Evolutionary conservation across 2,113 vertebrate species (phyloP), one percentile per base, ranked within the genome.

Genomic region (Tamias sibiricus): DNA sequence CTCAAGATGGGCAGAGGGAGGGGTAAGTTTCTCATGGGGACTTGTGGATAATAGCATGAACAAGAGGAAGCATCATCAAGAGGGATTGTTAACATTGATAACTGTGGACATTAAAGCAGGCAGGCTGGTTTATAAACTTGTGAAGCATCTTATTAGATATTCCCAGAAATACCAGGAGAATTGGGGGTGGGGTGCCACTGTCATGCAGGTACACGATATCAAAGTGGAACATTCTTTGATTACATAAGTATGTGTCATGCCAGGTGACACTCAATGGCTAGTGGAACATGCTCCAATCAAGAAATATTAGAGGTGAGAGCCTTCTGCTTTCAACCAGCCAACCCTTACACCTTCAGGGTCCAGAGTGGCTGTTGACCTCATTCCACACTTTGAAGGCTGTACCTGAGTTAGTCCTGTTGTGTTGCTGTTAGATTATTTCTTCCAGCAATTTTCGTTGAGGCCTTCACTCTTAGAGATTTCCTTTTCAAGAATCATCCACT

Each of bases 341-440:
- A 19, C 26, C 4, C 28, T 69, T 64, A 62, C 4, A 62, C 22
- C 14, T 4, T 26, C 28, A 37, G 77, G 77, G 42, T 54, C 11
- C 37, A 81, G 52, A 71, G 16, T 32, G 28, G 44, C 76, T 79
- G 32, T 7, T 74, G 30, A 54, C 68, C 28, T 72, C 26, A 19
- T 6, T 62, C 47, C 19, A 37, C 40, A 77, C 24, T 47, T 14
- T 66, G 8, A 93, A 11, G 11, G 44, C 81, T 57, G 10, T 6
- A 59, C 5, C 26, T n/a, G 49, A 52, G 20, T 37, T 44, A 8
- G 40, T 54, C n/a, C 62, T 87, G 72, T 69, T 64, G 10, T 75
- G 91, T 79, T 92, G 28, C 62, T 10, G 7, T 52, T 90, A 69
- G 69, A 85, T 90, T 82, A 71, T 75, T 96, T 96, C 84, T 96